These are phyloP conservation scores for Rotaria macrura DNA, from an alignment of 2,888 invertebrate species.

Conservation along the genomic window DNA sequence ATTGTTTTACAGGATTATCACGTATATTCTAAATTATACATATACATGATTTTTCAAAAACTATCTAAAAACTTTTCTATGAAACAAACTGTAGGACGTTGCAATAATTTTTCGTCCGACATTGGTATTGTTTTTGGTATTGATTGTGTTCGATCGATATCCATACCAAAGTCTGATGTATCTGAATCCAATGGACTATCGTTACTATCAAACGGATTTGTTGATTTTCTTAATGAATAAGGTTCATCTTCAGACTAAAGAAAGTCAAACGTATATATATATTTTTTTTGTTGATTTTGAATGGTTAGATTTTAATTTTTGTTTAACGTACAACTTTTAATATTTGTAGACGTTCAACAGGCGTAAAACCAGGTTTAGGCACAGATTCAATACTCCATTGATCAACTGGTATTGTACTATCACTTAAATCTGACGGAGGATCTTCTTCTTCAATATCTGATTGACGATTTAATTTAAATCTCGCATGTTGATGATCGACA, in stretches of 20 bases:
- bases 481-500: neutral
- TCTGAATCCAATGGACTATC: constrained; percentile 13
- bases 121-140: neutral
- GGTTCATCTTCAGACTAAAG: neutral
- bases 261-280: no score
- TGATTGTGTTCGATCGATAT: neutral
- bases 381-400: constrained; percentile 16
- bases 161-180: neutral
- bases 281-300: no score
- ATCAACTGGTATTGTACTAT: neutral
- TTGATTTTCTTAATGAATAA: neutral
- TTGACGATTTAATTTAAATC: neutral
- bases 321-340: neutral
- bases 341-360: constrained; percentile 10
- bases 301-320: neutral
- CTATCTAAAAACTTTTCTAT: no score
- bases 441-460: constrained; percentile 21
- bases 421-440: neutral
- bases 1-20: neutral
- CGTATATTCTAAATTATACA: neutral
- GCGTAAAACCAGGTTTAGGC: constrained; percentile 14
- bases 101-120: neutral
- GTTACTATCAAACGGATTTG: constrained; percentile 10
- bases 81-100: neutral
- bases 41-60: no score